Evolutionary conservation across 2,888 invertebrate species (phyloP).

Genomic region (Drosophila kuntzei): DNA sequence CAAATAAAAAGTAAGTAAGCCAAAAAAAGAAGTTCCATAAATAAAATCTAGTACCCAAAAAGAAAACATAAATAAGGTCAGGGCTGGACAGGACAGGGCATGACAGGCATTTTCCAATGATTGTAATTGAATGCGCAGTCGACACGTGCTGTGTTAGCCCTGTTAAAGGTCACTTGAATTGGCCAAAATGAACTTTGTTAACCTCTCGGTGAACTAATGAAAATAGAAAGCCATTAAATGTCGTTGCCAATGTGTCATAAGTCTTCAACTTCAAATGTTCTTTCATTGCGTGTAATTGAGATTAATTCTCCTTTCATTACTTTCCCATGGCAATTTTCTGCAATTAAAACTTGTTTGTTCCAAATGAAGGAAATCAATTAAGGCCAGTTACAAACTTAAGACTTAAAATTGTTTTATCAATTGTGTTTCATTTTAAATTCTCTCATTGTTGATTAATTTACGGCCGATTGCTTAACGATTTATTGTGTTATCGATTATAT

Average conservation of each 20-base stretch:
- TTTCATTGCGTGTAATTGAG: slow-evolving; percentile 61
- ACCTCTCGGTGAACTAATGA: slow-evolving; percentile 45
- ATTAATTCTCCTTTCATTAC: slow-evolving; percentile 33
- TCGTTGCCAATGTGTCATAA: slow-evolving; percentile 12
- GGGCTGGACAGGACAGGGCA: slow-evolving; percentile 12
- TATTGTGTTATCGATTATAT: not conserved
- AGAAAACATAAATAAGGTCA: not conserved
- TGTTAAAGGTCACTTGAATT: slow-evolving; percentile 52
- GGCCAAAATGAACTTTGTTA: slow-evolving; percentile 33
- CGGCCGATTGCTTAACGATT: not conserved
- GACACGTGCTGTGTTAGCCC: slow-evolving; percentile 25
- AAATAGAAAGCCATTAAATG: slow-evolving; percentile 21
- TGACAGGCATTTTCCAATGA: slow-evolving; percentile 22
- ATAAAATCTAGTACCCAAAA: slow-evolving; percentile 27
- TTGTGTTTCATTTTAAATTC: slow-evolving; percentile 35
- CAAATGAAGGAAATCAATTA: slow-evolving; percentile 24
- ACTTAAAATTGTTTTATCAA: slow-evolving; percentile 22
- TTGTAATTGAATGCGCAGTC: slow-evolving; percentile 18
- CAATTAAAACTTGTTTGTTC: slow-evolving; percentile 40
- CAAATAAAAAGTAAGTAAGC: slow-evolving; percentile 90
- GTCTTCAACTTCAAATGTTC: not conserved
- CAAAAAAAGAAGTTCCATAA: slow-evolving; percentile 9
- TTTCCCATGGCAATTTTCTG: slow-evolving; percentile 36
- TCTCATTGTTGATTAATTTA: not conserved
- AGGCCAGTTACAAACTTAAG: not conserved